Conservation (phyloP, 2,888 invertebrate species). For the Hirtodrosophila duncani region DNA sequence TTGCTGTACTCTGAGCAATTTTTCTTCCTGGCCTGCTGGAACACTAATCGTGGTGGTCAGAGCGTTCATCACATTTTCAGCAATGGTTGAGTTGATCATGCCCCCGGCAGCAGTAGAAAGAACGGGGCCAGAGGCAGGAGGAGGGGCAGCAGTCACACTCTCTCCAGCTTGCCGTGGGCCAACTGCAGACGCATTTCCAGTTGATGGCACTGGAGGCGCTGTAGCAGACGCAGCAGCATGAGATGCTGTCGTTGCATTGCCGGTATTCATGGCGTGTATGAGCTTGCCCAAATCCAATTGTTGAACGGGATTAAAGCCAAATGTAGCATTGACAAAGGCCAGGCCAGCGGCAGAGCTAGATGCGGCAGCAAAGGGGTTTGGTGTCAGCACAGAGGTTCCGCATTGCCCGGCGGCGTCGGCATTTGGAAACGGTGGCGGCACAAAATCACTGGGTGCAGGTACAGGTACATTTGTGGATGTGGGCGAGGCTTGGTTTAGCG, state of each 20-base stretch:
- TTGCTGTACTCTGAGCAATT: slow-evolving; percentile 74
- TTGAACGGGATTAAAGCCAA: slow-evolving; percentile 60
- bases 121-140: slow-evolving; percentile 6
- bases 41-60: slow-evolving; percentile 43
- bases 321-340: slow-evolving; percentile 51
- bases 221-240: slow-evolving; percentile 3
- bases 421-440: slow-evolving; percentile 65
- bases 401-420: slow-evolving; percentile 33
- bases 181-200: background rate
- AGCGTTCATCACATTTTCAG: slow-evolving; percentile 74
- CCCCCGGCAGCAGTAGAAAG: slow-evolving; percentile 51
- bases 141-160: slow-evolving; percentile 23
- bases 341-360: slow-evolving; percentile 39
- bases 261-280: slow-evolving; percentile 62
- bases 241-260: slow-evolving; percentile 17
- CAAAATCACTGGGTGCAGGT: slow-evolving; percentile 70
- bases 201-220: slow-evolving; percentile 20
- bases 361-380: slow-evolving; percentile 64
- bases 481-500: slow-evolving; percentile 56
- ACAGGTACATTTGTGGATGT: slow-evolving; percentile 70
- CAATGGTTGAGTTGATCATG: slow-evolving; percentile 70
- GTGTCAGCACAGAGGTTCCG: slow-evolving; percentile 67
- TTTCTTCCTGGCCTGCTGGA: slow-evolving; percentile 65
- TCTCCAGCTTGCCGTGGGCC: slow-evolving; percentile 36
- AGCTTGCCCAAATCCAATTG: slow-evolving; percentile 70